Evolutionary conservation across 2,797 vertebrate genomes (phyloP).

Genomic region (Podarcis siculus): DNA sequence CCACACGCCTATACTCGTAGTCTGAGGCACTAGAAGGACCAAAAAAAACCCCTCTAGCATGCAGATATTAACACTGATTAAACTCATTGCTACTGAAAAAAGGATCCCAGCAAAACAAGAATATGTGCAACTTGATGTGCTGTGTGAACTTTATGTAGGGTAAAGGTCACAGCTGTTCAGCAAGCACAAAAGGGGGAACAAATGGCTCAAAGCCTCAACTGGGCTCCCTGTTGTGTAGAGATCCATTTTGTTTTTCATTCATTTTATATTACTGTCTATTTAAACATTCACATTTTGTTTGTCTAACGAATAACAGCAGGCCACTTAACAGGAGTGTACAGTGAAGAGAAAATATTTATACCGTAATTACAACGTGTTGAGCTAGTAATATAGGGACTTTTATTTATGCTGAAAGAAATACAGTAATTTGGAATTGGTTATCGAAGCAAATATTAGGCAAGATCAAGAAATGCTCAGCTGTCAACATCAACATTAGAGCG

Average conservation of each 20-base stretch:
- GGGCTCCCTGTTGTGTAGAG: slow-evolving; percentile 46
- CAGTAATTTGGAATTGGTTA: background rate
- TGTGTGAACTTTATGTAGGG: slow-evolving; percentile 40
- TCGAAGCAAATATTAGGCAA: background rate
- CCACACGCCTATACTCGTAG: background rate
- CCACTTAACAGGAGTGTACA: slow-evolving; percentile 15
- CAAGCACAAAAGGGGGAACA: slow-evolving; percentile 40
- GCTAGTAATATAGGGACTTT: background rate
- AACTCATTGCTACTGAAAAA: background rate
- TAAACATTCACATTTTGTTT: slow-evolving; percentile 24
- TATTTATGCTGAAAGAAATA: background rate
- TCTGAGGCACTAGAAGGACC: background rate
- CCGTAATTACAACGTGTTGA: background rate
- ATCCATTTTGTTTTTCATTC: slow-evolving; percentile 28
- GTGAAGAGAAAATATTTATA: background rate
- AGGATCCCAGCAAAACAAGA: slow-evolving; percentile 33
- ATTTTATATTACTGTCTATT: slow-evolving; percentile 18
- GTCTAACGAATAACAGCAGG: slow-evolving; percentile 15
- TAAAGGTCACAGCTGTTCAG: slow-evolving; percentile 59
- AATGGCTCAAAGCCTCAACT: slow-evolving; percentile 47
- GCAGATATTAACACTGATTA: background rate
- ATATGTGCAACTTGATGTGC: slow-evolving; percentile 43
- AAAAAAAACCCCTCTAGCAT: background rate
- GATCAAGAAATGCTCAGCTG: background rate
- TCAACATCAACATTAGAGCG: background rate